Base-by-base conservation (phyloP, 92 coral and sea anemone genomes). In the Muricea muricata region DNA sequence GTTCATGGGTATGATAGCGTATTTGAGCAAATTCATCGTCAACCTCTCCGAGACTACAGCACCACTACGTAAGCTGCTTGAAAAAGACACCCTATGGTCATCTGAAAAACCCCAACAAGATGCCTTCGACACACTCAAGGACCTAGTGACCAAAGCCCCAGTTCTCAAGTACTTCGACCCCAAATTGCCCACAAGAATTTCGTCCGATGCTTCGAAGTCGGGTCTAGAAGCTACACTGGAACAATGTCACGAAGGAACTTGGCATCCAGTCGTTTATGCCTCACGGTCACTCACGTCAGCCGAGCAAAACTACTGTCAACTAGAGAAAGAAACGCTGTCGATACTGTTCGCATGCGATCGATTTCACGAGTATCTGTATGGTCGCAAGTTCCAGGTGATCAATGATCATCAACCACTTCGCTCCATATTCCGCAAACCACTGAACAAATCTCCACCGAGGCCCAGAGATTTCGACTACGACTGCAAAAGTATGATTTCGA, bases 221-320 rank as follows among this genome's bases (percentile, higher is more conserved):
- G 74, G 74, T 67, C 20, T 67, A 17, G 45, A 46, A 17, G 66
- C 66, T 2, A 58, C 66, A 17, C 74, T 67, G 17, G 42, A 8
- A 26, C 74, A 67, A 26, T n/a, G n/a, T n/a, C n/a, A n/a, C n/a
- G n/a, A n/a, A n/a, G n/a, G n/a, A n/a, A 65, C 17, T 9, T 66
- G 86, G 85, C 37, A 65, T 13, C 86, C 86, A 23, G 82, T 87
- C 15, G 82, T 76, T 13, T 87, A n/a, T 26, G 82, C 86, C 65
- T 69, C 81, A 24, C 69, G 81, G 28, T 35, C 33, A 7, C 70
- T 87, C 78, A 72, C 91, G 15, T 21, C 83, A 45, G 35, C 87
- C 3, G 87, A 87, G 48, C n/a, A 25, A 6, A 87, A 82, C 60
- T 87, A 87, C 39, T 71, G 75, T 31, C 90, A 81, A 56, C 34